phyloP scores from a whole-genome alignment of 2,113 vertebrate genomes.

The Spheniscus mendiculus region DNA sequence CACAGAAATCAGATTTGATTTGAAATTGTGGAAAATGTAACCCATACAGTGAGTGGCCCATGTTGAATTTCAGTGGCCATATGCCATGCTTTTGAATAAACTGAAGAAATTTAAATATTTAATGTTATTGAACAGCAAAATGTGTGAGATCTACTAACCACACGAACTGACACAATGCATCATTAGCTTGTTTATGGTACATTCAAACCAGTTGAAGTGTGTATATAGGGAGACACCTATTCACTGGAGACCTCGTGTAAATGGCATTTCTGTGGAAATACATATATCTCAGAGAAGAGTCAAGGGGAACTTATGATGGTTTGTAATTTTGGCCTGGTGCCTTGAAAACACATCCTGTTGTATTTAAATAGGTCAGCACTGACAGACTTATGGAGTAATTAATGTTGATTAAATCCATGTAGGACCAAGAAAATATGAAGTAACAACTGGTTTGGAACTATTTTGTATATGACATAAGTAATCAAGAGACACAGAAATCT shows the following conservation, averaged over 20 bases:
- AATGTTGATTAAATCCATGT: slow-evolving; percentile 33
- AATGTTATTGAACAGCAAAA: not conserved
- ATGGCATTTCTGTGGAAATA: not conserved
- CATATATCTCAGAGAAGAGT: not conserved
- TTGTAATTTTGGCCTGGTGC: not conserved
- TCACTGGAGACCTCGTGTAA: not conserved
- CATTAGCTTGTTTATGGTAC: not conserved
- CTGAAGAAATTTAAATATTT: not conserved
- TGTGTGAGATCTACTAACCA: not conserved
- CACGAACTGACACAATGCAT: not conserved
- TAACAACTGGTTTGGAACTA: not conserved
- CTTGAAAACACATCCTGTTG: not conserved
- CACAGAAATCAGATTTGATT: not conserved
- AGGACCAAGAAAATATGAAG: not conserved
- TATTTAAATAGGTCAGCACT: slow-evolving; percentile 24
- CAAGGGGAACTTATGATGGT: not conserved
- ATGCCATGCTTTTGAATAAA: not conserved
- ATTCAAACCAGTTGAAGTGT: not conserved
- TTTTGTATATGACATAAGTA: not conserved
- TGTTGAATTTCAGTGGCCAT: not conserved
- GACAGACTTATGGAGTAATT: not conserved
- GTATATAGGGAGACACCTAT: not conserved
- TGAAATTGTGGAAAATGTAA: not conserved
- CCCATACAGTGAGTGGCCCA: accelerated
- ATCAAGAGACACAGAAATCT: not conserved